phyloP scores from a whole-genome alignment of 2,888 invertebrate species.

The Caprella mutica region DNA sequence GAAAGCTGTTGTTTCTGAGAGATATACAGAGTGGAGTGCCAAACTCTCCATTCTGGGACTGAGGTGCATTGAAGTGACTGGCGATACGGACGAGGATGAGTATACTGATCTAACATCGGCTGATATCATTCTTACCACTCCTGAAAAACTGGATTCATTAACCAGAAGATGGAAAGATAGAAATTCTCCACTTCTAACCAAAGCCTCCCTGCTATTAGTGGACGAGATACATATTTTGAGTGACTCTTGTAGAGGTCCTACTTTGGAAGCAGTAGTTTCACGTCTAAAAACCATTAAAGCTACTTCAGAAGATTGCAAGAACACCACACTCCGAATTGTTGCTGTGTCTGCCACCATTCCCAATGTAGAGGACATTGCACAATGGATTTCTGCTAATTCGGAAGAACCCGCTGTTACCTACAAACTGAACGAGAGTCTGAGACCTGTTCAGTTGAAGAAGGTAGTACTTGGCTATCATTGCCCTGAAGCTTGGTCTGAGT shows the following conservation, averaged over 20 bases:
- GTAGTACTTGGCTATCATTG: slow-evolving; percentile 59
- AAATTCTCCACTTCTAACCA: slow-evolving; percentile 50
- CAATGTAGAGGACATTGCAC: slow-evolving; percentile 61
- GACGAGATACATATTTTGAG: slow-evolving; percentile 65
- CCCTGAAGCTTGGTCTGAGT: slow-evolving; percentile 48
- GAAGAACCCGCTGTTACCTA: slow-evolving; percentile 22
- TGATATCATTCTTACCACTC: slow-evolving; percentile 60
- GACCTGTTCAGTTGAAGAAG: slow-evolving; percentile 61
- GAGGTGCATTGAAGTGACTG: slow-evolving; percentile 58
- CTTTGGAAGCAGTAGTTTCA: slow-evolving; percentile 64
- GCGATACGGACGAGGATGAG: slow-evolving; percentile 58
- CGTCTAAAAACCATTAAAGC: slow-evolving; percentile 64
- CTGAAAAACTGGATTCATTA: slow-evolving; percentile 73
- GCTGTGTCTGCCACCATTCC: slow-evolving; percentile 69
- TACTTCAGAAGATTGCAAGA: no score
- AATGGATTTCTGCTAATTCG: slow-evolving; percentile 51
- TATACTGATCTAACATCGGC: slow-evolving; percentile 41
- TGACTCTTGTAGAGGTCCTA: slow-evolving; percentile 59
- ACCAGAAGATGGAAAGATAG: slow-evolving; percentile 59
- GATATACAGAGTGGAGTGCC: slow-evolving; percentile 57
- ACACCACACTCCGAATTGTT: slow-evolving; percentile 47
- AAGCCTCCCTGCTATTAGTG: slow-evolving; percentile 56
- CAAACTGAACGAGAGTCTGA: slow-evolving; percentile 57
- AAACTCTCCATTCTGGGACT: slow-evolving; percentile 53
- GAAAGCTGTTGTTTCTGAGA: slow-evolving; percentile 64